Evolutionary conservation across 2,797 vertebrate species (phyloP), one percentile per base, ranked within the genome.

Genomic region (Lepus oiostolus): DNA sequence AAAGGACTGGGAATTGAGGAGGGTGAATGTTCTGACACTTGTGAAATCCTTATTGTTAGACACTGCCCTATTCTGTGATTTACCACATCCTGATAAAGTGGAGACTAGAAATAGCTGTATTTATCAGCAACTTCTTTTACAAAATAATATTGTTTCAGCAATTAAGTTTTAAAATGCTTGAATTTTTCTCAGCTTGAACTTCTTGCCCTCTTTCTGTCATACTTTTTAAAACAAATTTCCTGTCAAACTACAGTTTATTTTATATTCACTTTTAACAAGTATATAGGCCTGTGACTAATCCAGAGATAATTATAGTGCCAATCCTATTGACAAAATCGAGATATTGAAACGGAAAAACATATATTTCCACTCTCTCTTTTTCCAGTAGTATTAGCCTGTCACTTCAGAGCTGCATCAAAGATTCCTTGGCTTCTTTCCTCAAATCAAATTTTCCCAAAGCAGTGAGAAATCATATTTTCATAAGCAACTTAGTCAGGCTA

Each of bases 251-350:
- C 58, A 88, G 58, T 93, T 94, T 88, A 93, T 91, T 88, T 63
- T 17, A 93, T 52, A 96, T 91, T 96, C 93, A 22, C 58, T 90
- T 96, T 47, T 16, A 83, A 70, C 52, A 77, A 95, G 35, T 62
- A 96, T 80, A 85, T 38, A 90, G 93, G 74, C 74, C 74, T 96
- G 7, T 94, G 96, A 97, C 94, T 96, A 97, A 95, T 88, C 67
- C 95, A 71, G 67, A 96, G 88, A 88, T 92, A 97, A 95, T 97
- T 97, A 94, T 50, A 90, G 77, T 95, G 90, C 90, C 95, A 96
- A 95, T 97, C 92, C 88, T 93, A 92, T 96, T 95, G 94, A 96
- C 76, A 94, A 96, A 95, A 96, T 93, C 0, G 42, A 94, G 91
- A 92, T 42, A 80, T 60, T 72, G 47, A 97, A 96, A 92, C 92